Evolutionary conservation across 2,888 invertebrate species (phyloP).

Genomic region (Linhomoeus sp.): DNA sequence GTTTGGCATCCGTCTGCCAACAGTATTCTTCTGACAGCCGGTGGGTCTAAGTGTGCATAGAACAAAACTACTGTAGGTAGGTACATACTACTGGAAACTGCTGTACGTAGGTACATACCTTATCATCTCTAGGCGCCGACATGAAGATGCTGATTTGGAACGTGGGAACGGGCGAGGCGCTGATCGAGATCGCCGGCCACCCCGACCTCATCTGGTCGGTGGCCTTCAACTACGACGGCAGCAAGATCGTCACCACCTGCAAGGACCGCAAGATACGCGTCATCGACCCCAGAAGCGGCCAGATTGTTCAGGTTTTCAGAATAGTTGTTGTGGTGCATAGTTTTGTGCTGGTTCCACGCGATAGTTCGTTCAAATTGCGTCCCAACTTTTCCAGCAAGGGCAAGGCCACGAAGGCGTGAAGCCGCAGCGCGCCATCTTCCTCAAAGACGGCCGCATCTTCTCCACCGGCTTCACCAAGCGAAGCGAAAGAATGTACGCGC

Average conservation of each 20-base stretch:
- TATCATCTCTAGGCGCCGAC: constrained; percentile 37
- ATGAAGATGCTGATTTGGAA: constrained; percentile 60
- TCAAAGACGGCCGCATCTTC: constrained; percentile 53
- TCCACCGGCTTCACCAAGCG: constrained; percentile 82
- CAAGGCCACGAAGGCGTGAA: constrained; percentile 64
- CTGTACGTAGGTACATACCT: not conserved
- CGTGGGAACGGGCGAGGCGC: constrained; percentile 61
- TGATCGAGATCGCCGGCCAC: constrained; percentile 66
- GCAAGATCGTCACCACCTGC: constrained; percentile 65
- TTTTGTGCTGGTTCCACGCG: not conserved
- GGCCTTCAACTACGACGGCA: constrained; percentile 74
- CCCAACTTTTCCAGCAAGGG: constrained; percentile 50
- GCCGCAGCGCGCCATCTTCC: constrained; percentile 45
- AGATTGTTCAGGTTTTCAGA: constrained; percentile 14
- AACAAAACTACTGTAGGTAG: not conserved
- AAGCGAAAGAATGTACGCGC: constrained; percentile 75
- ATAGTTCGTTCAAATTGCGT: no score
- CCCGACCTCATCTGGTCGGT: constrained; percentile 70
- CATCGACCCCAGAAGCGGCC: constrained; percentile 63
- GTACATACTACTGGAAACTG: no score
- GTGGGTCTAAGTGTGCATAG: constrained; percentile 46
- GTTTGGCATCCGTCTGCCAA: constrained; percentile 85
- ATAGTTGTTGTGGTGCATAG: constrained; percentile 36
- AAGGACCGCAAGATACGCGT: constrained; percentile 77
- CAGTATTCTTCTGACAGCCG: constrained; percentile 69